A percentile compares a stretch with the other conserved stretches of the same genome.
Conservation (phyloP, 2,888 invertebrate species). For the Patella ulyssiponensis region DNA sequence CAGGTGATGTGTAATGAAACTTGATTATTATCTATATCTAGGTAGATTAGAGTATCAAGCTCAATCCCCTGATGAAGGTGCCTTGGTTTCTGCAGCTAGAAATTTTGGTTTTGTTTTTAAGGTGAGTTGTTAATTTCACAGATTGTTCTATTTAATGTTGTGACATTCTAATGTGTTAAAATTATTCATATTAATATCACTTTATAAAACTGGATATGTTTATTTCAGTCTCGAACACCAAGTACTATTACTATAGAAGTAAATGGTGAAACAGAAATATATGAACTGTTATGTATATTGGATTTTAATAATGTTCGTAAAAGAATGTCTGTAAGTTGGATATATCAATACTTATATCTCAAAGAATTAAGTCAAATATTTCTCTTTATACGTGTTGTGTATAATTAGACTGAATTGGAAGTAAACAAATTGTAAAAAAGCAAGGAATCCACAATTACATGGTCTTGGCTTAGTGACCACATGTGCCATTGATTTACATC, state of each 20-base stretch:
- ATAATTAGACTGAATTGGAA: too few species aligned
- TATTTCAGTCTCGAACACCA: slow-evolving; percentile 73
- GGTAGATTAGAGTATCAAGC: slow-evolving; percentile 78
- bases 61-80: slow-evolving; percentile 98
- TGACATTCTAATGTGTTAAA: too few species aligned
- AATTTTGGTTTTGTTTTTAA: slow-evolving; percentile 99
- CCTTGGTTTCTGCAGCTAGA: slow-evolving; percentile 95
- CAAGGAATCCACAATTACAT: too few species aligned
- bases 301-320: slow-evolving; percentile 99
- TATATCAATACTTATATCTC: background rate
- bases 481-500: too few species aligned
- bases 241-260: slow-evolving; percentile 78
- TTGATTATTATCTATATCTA: slow-evolving; percentile 35
- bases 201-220: slow-evolving; percentile 6
- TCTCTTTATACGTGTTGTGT: background rate
- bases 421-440: too few species aligned
- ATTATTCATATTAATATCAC: too few species aligned
- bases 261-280: slow-evolving; percentile 76
- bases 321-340: slow-evolving; percentile 90
- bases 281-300: slow-evolving; percentile 96
- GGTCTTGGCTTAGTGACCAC: too few species aligned
- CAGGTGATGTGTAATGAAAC: too few species aligned
- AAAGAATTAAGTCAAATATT: background rate
- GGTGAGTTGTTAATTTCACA: slow-evolving; percentile 77
- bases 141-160: background rate